A percentile compares a stretch with the other conserved stretches of the same genome.
Evolutionary conservation across 1,140 invertebrate genomes (phyloP).

Genomic region (Drosophila tani): DNA sequence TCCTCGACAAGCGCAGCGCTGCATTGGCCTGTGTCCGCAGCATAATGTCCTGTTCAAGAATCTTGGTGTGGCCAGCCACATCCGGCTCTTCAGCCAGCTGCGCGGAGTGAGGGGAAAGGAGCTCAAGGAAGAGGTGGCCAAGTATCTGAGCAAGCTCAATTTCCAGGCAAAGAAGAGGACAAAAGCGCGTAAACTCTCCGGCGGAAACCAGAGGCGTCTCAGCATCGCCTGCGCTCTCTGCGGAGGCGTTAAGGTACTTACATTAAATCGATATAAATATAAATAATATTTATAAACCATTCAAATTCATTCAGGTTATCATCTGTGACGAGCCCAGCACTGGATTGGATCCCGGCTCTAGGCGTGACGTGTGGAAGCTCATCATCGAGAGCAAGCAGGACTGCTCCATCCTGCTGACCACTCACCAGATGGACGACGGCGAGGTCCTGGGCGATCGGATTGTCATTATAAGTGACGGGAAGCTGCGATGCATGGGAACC

Average conservation of each 20-base stretch:
- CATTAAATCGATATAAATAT: background rate
- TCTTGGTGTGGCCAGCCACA: constrained; percentile 94
- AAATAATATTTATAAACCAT: background rate
- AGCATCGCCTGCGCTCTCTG: constrained; percentile 91
- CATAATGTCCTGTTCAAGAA: constrained; percentile 96
- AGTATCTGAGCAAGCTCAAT: constrained; percentile 36
- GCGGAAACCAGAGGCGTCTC: constrained; percentile 93
- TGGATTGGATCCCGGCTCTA: constrained; percentile 95
- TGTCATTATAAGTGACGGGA: constrained; percentile 93
- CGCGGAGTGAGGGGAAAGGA: constrained; percentile 28
- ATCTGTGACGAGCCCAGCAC: constrained; percentile 96
- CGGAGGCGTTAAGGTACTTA: constrained; percentile 85
- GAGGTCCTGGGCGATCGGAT: constrained; percentile 96
- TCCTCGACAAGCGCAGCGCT: background rate
- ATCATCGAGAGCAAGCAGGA: constrained; percentile 84
- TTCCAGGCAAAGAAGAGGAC: constrained; percentile 20
- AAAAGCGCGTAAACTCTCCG: constrained; percentile 87
- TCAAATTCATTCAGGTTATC: constrained; percentile 74
- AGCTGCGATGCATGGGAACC: constrained; percentile 92
- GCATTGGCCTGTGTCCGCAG: constrained; percentile 94
- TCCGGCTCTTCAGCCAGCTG: constrained; percentile 81
- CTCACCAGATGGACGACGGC: constrained; percentile 98
- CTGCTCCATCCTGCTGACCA: constrained; percentile 94
- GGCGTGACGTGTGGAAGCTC: constrained; percentile 94
- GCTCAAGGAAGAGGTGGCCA: constrained; percentile 24